These are phyloP conservation scores for Calameuta idolon DNA, from an alignment of 2,888 invertebrate species.

Conservation along the genomic window DNA sequence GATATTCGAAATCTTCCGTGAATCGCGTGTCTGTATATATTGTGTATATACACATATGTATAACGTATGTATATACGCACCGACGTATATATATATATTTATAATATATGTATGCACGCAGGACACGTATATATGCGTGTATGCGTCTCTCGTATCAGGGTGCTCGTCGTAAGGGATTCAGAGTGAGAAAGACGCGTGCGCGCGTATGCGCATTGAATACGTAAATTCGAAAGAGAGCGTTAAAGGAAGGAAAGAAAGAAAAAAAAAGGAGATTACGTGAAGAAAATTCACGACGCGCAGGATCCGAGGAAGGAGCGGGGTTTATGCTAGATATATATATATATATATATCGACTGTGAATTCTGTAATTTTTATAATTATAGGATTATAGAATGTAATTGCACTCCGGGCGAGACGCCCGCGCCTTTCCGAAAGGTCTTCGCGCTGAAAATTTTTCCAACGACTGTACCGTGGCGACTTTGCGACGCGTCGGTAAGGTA, in stretches of 20 bases:
- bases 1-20: neutral
- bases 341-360: neutral
- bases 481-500: neutral
- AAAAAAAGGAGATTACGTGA: neutral
- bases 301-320: neutral
- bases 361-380: slow-evolving; percentile 10
- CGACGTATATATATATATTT: too few species aligned
- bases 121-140: neutral
- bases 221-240: neutral
- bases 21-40: neutral
- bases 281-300: neutral
- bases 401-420: neutral
- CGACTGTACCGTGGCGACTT: neutral
- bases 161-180: neutral
- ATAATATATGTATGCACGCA: too few species aligned
- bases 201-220: neutral
- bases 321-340: neutral
- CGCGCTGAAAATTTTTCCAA: too few species aligned
- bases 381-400: slow-evolving; percentile 2
- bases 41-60: neutral
- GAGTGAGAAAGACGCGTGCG: slow-evolving; percentile 8
- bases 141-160: neutral
- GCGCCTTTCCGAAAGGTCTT: neutral
- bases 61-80: neutral
- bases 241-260: neutral